Evolutionary conservation across 2,797 vertebrate species (phyloP), one percentile per base, ranked within the genome.

Genomic region (Sebastes hubbsi): DNA sequence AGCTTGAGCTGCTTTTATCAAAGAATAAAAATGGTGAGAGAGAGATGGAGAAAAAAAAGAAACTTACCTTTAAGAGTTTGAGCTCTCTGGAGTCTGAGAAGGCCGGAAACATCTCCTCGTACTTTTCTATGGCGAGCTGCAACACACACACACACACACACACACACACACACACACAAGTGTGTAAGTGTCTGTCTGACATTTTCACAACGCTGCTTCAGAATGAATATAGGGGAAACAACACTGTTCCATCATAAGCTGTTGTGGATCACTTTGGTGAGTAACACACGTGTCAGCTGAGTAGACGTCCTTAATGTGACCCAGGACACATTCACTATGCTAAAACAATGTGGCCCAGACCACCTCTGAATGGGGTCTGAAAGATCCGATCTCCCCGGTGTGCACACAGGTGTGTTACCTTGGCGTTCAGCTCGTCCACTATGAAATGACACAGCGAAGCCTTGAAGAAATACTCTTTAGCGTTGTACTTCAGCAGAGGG

Each of bases 21-120:
- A 42, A 29, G 13, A 16, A 20, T 10, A 16, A 5, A 59, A 8
- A 61, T 12, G 13, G 2, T 14, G 20, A 9, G 34, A 61, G 25
- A 27, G 25, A 46, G 3, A 58, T 30, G 0, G 2, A 32, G 27
- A 65, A 9, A 42, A 32, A 22, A 22, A 22, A 36, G 1, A 29
- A 4, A 59, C 10, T 6, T 78, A 91, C 91, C 92, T 93, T 94
- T 68, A 99, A 90, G 78, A 99, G 93, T 92, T 98, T 97, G 90
- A 97, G 97, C 91, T 99, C 98, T 93, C 98, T 96, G 32, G 97
- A 98, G 87, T 98, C 97, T 91, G 98, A 96, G 92, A 98, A 99
- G 0, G 97, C 97, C n/a, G 98, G 98, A 91, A 99, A 99, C 98
- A 99, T 98, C 90, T 98, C 97, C 82, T 99, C 97, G 0, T 98